Evolutionary conservation across 2,797 vertebrate genomes (phyloP), one percentile per base, ranked within the genome.

Genomic region (Holocentrus rufus): DNA sequence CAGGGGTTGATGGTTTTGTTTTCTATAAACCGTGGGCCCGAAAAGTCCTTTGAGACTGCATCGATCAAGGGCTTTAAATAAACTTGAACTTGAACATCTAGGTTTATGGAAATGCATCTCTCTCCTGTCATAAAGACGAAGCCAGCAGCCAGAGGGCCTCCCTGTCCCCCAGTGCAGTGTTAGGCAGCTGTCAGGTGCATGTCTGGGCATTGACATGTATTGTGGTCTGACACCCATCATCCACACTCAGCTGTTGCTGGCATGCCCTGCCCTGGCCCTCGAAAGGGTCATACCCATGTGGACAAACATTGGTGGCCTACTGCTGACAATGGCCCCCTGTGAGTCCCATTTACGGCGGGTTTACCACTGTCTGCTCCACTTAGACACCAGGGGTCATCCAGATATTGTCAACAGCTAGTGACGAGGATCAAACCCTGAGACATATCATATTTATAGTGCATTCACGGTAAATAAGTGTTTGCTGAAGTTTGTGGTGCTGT

Each of bases 251-350:
- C 89, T 93, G 91, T 88, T 91, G 71, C 85, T 76, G 85, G 77
- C 76, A 76, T 70, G 90, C 62, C 71, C 80, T 79, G 84, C 69
- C 44, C 84, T 34, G 84, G 68, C 78, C 85, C 78, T 76, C 54
- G 2, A 77, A 83, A 87, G 81, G 91, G 88, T 92, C 87, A 69
- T n/a, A 44, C 83, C 78, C 86, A 87, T 89, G 91, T 93, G 93
- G 91, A 87, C 86, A 91, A 92, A 93, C 91, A 93, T 82, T 83
- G 88, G 87, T 81, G 86, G 84, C 85, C 83, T 87, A 90, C 91
- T 85, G 90, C 89, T 85, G 89, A 88, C 87, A 74, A 66, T n/a
- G 73, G 71, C 87, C 80, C 86, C 86, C 87, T 63, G 77, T 17
- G 61, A 90, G 69, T 83, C 77, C 89, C 81, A 66, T 91, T 90